Conservation (phyloP, 2,888 invertebrate genomes). For the Macroteleia sp. region DNA sequence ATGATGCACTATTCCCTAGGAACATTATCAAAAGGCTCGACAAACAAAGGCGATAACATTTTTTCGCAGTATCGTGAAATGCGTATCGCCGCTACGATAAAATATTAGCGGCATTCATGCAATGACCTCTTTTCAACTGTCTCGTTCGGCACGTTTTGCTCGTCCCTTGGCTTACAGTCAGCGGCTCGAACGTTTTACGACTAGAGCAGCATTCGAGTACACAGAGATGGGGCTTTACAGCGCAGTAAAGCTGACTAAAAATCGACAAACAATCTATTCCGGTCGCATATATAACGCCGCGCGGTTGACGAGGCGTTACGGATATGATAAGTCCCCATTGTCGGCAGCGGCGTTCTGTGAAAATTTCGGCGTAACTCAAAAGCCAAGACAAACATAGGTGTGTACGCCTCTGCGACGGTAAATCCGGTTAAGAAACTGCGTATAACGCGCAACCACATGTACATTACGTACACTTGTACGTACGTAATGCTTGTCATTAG, state of each 20-base stretch:
- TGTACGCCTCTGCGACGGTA: constrained; percentile 72
- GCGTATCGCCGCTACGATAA: constrained; percentile 42
- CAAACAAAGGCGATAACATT: constrained; percentile 51
- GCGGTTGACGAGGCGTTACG: constrained; percentile 68
- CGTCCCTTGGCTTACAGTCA: constrained; percentile 41
- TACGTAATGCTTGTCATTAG: constrained; percentile 52
- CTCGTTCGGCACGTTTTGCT: constrained; percentile 47
- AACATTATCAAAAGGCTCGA: constrained; percentile 22
- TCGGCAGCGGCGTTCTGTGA: constrained; percentile 76
- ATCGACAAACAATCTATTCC: constrained; percentile 80
- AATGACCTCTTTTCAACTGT: constrained; percentile 50
- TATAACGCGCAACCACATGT: too few species aligned
- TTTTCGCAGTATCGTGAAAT: constrained; percentile 16
- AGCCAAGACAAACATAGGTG: constrained; percentile 83
- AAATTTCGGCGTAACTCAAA: constrained; percentile 83
- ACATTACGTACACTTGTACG: too few species aligned
- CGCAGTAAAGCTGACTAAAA: constrained; percentile 75
- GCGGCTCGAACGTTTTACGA: constrained; percentile 63
- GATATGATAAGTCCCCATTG: constrained; percentile 72
- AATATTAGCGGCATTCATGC: constrained; percentile 47
- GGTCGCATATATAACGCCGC: constrained; percentile 63
- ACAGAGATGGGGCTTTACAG: constrained; percentile 72
- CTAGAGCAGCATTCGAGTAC: constrained; percentile 60
- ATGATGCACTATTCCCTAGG: too few species aligned
- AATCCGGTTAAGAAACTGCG: constrained; percentile 71